These are phyloP conservation scores for Danio albolineatus DNA, from an alignment of 2,797 vertebrate genomes.

Conservation along the genomic window DNA sequence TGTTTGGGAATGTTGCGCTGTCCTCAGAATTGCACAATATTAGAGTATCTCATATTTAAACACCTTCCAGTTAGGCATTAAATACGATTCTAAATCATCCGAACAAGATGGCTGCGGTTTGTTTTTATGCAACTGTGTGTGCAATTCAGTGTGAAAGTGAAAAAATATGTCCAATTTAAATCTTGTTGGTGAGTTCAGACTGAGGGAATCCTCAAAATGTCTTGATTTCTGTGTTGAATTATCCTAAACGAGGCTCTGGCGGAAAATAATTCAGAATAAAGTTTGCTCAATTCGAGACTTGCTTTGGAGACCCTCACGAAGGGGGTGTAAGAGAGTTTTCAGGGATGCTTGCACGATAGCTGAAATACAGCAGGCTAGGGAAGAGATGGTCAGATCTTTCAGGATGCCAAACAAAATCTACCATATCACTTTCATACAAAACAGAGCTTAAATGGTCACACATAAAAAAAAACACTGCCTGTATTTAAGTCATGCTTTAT, in stretches of 20 bases:
- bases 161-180: constrained; percentile 44
- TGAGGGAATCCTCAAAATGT: constrained; percentile 42
- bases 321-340: neutral
- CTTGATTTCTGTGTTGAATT: constrained; percentile 24
- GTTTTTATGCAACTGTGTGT: constrained; percentile 43
- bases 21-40: constrained; percentile 51
- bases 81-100: constrained; percentile 48
- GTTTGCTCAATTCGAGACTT: constrained; percentile 15
- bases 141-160: constrained; percentile 51
- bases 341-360: neutral
- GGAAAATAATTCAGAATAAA: constrained; percentile 48
- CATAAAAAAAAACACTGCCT: neutral
- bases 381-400: constrained; percentile 1
- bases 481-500: neutral
- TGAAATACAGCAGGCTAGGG: neutral
- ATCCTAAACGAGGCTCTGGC: constrained; percentile 38
- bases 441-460: neutral
- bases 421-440: neutral
- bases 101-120: constrained; percentile 17
- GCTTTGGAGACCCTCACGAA: constrained; percentile 3
- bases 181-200: constrained; percentile 23
- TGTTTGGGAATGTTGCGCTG: constrained; percentile 31
- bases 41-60: constrained; percentile 51
- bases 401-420: neutral
- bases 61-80: constrained; percentile 33